Evolutionary conservation across 2,113 vertebrate species (phyloP).

Genomic region (Verasper variegatus): DNA sequence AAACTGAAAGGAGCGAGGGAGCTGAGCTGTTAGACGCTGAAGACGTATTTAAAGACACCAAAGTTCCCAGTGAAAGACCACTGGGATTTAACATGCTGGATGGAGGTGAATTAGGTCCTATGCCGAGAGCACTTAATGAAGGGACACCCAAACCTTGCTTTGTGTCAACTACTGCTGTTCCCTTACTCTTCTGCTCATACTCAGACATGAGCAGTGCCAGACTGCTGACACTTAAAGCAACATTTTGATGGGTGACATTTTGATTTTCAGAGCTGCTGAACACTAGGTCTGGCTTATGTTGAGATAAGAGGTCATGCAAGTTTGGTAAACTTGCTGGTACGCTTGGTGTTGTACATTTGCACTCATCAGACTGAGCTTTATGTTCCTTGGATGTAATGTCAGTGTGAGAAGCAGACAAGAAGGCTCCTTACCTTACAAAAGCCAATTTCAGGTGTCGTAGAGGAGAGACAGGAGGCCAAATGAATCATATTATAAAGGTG

Average conservation of each 20-base stretch:
- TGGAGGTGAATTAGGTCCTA: conserved; percentile 29
- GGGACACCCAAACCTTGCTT: conserved; percentile 10
- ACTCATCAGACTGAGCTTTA: conserved; percentile 45
- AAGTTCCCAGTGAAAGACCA: conserved; percentile 57
- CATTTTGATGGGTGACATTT: conserved; percentile 2
- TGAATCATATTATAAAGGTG: conserved; percentile 27
- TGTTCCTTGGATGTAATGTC: conserved; percentile 52
- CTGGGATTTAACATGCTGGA: conserved; percentile 39
- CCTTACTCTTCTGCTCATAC: conserved; percentile 61
- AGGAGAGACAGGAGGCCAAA: conserved; percentile 47
- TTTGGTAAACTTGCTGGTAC: conserved; percentile 51
- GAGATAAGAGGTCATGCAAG: conserved; percentile 70
- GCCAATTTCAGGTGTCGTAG: conserved; percentile 86
- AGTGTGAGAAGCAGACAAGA: conserved; percentile 78
- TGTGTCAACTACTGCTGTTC: conserved; percentile 9
- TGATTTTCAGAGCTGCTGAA: conserved; percentile 16
- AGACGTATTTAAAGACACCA: conserved; percentile 56
- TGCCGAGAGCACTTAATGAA: conserved; percentile 26
- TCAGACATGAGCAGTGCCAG: conserved; percentile 77
- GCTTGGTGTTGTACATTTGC: conserved; percentile 46
- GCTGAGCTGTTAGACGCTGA: conserved; percentile 8
- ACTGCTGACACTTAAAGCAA: conserved; percentile 21
- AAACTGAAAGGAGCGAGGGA: conserved; percentile 70
- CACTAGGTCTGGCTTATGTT: conserved; percentile 12
- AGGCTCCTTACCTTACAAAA: conserved; percentile 99